Conservation (phyloP, 1,140 invertebrate genomes). For the Tetramorium parvispinum region DNA sequence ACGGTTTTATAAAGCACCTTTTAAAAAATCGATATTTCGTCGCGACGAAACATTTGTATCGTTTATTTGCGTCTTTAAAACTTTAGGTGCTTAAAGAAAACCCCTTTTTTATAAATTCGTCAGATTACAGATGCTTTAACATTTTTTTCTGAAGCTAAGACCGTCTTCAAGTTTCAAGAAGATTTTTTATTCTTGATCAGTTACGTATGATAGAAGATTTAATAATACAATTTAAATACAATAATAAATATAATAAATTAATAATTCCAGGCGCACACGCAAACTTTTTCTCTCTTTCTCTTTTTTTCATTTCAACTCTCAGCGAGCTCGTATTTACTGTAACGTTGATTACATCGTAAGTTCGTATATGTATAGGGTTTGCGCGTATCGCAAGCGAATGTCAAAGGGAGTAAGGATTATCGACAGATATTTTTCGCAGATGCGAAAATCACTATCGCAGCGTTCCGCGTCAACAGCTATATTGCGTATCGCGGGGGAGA, state of each 20-base stretch:
- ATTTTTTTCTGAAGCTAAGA: background rate
- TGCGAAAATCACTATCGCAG: slow-evolving; percentile 5
- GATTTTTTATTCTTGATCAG: background rate
- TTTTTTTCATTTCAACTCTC: background rate
- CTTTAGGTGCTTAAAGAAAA: background rate
- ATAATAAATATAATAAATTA: background rate
- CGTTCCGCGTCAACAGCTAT: background rate
- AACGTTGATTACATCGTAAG: background rate
- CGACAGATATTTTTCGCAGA: background rate
- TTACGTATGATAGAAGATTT: background rate
- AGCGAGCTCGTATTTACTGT: background rate
- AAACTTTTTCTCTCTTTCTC: background rate
- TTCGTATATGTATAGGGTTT: background rate
- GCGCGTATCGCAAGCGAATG: background rate
- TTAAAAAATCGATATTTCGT: background rate
- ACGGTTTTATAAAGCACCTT: background rate
- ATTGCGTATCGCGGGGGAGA: background rate
- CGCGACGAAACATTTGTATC: background rate
- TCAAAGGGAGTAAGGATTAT: slow-evolving; percentile 13
- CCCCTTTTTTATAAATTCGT: background rate
- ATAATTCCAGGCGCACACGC: background rate
- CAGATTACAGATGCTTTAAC: too few species aligned
- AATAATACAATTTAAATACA: background rate
- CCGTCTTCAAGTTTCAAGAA: background rate
- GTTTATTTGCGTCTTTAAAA: background rate